phyloP scores from a whole-genome alignment of 2,888 invertebrate genomes.

The Lasioglossum oenotherae region DNA sequence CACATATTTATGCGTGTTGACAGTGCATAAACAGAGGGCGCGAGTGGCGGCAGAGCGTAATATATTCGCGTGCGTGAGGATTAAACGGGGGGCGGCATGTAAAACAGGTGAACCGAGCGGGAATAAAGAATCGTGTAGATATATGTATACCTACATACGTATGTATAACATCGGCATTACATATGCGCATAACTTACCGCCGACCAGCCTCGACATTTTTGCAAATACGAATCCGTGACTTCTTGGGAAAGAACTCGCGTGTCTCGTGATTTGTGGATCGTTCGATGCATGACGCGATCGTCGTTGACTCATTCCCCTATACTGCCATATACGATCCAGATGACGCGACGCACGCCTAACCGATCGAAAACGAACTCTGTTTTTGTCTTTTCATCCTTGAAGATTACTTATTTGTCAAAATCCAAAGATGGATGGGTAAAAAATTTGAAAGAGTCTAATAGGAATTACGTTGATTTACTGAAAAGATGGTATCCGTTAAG shows the following conservation, averaged over 20 bases:
- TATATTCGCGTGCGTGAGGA: conserved; percentile 48
- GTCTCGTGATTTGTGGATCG: conserved; percentile 59
- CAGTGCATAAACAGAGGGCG: neutral
- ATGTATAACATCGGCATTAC: conserved; percentile 49
- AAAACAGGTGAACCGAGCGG: conserved; percentile 38
- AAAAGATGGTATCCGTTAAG: no score
- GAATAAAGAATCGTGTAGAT: conserved; percentile 50
- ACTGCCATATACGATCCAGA: neutral
- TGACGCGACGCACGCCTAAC: neutral
- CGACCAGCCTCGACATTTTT: conserved; percentile 63
- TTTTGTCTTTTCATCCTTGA: neutral
- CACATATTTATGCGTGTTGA: conserved; percentile 1
- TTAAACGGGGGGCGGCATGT: conserved; percentile 52
- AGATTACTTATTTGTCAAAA: neutral
- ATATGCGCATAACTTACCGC: conserved; percentile 65
- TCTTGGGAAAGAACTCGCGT: conserved; percentile 46
- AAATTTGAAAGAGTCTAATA: no score
- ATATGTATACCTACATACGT: neutral
- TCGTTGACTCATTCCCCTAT: conserved; percentile 42
- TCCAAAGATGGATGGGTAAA: no score
- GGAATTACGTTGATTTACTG: no score
- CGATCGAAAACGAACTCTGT: neutral
- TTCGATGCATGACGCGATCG: conserved; percentile 26
- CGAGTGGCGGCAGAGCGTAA: neutral
- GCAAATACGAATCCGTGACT: conserved; percentile 58